Base-by-base conservation (phyloP, 64 coral and sea anemone genomes). In the Exaiptasia diaphana region DNA sequence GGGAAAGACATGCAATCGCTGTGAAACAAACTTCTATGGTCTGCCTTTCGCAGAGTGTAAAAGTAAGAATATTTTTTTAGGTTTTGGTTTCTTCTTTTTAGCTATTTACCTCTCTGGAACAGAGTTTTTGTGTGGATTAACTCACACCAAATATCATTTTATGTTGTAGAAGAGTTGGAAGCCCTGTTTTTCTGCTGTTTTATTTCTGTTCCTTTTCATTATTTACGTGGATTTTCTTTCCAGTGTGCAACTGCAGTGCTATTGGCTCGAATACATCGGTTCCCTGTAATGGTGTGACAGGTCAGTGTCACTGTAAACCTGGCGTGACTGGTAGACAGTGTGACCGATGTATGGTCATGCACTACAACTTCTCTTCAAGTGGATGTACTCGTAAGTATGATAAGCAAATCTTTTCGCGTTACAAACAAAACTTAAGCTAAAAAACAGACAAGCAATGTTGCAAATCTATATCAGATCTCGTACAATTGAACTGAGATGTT, bases 251-350 rank as follows among this genome's bases (percentile, higher is more conserved):
- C 12, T 94, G 91, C 46, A 94, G 89, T 64, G 53, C 18, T 53
- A 94, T 80, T 85, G 91, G 91, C n/a, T 78, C 91, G 15, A 1
- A 82, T 38, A 78, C 81, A 22, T 79, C 28, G 1, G 30, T 78
- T 41, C 37, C 62, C 21, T 94, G 91, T 49, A 49, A 94, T 25
- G 67, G 85, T 32, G 49, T 53, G 0, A 73, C 91, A 12, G 91
- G 91, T 38, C 91, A 94, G 38, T 94, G 91, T 85, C 4, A 34
- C 38, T 94, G 91, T 30, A 89, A 94, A 44, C 80, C 79, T 65
- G 91, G 91, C 50, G 74, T 94, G 23, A 80, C 91, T n/a, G 73
- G 86, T 38, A 29, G 86, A 64, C 36, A 44, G 36, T 94, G 91
- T 82, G 91, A 89, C 67, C 79, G 65, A 2, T 94, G 91, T 43